Percentiles rank a stretch among this genome's conserved stretches.
Evolutionary conservation across 2,888 invertebrate genomes (phyloP).

Genomic region (Oasisia sp.): DNA sequence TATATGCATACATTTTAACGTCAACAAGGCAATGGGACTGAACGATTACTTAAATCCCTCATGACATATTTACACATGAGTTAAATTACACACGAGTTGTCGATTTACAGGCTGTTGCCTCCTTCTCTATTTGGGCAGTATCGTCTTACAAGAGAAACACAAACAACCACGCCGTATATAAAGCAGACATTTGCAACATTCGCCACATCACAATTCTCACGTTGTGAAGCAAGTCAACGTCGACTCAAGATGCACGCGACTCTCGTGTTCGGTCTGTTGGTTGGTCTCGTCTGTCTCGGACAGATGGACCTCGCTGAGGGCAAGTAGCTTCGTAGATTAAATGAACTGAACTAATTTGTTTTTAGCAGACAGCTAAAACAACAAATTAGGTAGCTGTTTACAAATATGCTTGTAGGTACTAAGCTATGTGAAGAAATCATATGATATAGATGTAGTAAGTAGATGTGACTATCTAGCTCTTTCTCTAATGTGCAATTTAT

Average conservation of each 20-base stretch:
- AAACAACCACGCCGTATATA: background rate
- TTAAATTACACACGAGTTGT: background rate
- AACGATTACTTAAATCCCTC: background rate
- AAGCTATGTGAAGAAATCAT: too few relatives aligned
- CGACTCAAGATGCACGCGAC: slow-evolving; percentile 2
- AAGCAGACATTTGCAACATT: background rate
- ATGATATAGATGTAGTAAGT: too few relatives aligned
- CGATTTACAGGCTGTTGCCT: background rate
- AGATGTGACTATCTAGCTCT: too few relatives aligned
- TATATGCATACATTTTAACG: background rate
- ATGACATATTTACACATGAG: background rate
- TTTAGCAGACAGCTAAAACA: too few relatives aligned
- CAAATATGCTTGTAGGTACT: too few relatives aligned
- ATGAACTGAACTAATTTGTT: too few relatives aligned
- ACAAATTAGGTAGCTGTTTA: too few relatives aligned
- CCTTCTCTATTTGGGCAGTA: background rate
- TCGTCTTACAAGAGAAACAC: background rate
- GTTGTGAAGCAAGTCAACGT: background rate
- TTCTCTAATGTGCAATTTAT: too few relatives aligned
- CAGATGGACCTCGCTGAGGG: background rate
- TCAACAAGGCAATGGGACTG: background rate
- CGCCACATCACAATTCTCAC: slow-evolving; percentile 12
- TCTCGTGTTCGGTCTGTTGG: background rate
- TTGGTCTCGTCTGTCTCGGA: background rate
- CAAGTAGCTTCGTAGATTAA: background rate